A percentile compares a stretch with the other conserved stretches of the same genome.
Evolutionary conservation across 2,113 vertebrate genomes (phyloP).

Genomic region (Pelodiscus sinensis): DNA sequence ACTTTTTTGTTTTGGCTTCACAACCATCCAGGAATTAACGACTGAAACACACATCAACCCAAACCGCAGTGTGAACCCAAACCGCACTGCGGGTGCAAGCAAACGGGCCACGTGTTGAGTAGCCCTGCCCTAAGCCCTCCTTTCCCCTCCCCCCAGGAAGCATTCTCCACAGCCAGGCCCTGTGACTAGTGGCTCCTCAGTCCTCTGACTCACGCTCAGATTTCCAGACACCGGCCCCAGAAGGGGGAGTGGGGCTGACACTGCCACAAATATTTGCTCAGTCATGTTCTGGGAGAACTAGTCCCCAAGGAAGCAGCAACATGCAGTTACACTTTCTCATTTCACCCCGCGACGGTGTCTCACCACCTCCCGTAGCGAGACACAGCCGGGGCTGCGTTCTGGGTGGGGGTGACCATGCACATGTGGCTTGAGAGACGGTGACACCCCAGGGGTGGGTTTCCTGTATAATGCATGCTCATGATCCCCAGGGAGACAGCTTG

Average conservation of each 20-base stretch:
- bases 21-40: too few species aligned
- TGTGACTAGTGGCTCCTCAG: background rate
- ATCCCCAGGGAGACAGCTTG: background rate
- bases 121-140: background rate
- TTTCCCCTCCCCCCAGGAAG: background rate
- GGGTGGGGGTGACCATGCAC: rapidly evolving
- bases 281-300: background rate
- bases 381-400: background rate
- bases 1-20: too few species aligned
- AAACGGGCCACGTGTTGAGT: too few species aligned
- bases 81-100: too few species aligned
- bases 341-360: background rate
- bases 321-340: background rate
- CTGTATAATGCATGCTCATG: background rate
- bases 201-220: background rate
- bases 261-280: conserved; percentile 1
- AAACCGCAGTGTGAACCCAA: too few species aligned
- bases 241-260: background rate
- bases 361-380: background rate
- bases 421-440: background rate
- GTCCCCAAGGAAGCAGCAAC: background rate
- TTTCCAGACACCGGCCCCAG: background rate
- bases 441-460: background rate
- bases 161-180: background rate
- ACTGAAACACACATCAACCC: too few species aligned